Base-by-base conservation (phyloP, 2,113 vertebrate species). In the Melanotaenia duboulayi region DNA sequence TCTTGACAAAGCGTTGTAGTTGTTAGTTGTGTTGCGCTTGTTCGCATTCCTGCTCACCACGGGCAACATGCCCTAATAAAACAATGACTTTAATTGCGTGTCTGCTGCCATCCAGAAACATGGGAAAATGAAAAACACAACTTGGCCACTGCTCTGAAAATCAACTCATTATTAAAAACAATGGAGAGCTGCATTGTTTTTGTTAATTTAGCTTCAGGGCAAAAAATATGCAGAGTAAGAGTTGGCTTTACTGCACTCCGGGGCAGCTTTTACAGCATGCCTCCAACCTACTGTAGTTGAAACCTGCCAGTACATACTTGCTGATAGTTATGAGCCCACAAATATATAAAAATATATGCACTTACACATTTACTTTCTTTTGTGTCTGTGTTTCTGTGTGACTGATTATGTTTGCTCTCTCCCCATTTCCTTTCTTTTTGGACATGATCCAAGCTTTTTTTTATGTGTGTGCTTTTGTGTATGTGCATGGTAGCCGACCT, bases 1-100 rank as follows among this genome's bases (percentile, higher is more conserved):
- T 7, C 44, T 55, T 23, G 22, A 63, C 40, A 39, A 55, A 35
- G 66, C 57, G 35, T 37, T 54, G 64, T 32, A 11, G 71, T 64
- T 74, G 64, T 81, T 39, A 11, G 71, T 64, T 74, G 60, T 81
- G 82, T 74, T 85, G 72, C 66, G 66, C 69, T 76, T 64, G 60
- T 89, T 80, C 62, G 74, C 25, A 65, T 72, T 77, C 61, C 66
- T 71, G 78, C 76, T 71, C 74, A 62, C 51, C 74, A 62, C 51
- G 44, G 81, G 85, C 74, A 76, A 51, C 62, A 10, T 50, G 55
- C 61, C 44, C 70, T 83, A 72, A 84, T 86, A 70, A 90, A 88
- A 87, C 75, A 80, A 87, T 78, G 76, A 78, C 72, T 89, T 88
- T 83, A 91, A 90, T 87, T 90, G 82, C 79, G 2, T 71, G 67